Evolutionary conservation across 2,888 invertebrate genomes (phyloP).

Genomic region (Euplexia lucipara): DNA sequence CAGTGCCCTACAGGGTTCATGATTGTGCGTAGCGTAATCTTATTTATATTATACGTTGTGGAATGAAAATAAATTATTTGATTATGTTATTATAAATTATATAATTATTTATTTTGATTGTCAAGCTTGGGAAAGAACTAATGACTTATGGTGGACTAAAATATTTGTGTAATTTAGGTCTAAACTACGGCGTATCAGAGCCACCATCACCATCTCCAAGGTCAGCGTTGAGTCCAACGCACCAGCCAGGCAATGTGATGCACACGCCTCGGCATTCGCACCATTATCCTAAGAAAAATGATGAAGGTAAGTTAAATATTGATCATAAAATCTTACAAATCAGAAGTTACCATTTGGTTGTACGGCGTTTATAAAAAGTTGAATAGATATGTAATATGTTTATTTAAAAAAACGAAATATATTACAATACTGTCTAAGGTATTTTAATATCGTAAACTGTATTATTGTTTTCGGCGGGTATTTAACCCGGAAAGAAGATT

Average conservation of each 20-base stretch:
- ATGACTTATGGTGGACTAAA: background rate
- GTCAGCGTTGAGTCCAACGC: constrained; percentile 88
- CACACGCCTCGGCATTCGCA: constrained; percentile 91
- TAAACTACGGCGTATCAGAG: constrained; percentile 88
- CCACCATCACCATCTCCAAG: constrained; percentile 89
- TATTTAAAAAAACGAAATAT: too few species aligned
- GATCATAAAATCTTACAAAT: background rate
- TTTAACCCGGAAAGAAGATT: background rate
- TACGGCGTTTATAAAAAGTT: background rate
- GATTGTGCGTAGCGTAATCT: too few species aligned
- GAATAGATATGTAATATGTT: background rate
- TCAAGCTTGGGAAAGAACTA: background rate
- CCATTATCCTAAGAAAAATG: constrained; percentile 93
- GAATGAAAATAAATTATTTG: too few species aligned
- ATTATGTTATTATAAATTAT: too few species aligned
- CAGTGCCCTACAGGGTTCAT: too few species aligned
- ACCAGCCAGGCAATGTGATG: constrained; percentile 85
- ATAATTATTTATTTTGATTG: background rate
- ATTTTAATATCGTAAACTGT: background rate
- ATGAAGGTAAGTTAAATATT: constrained; percentile 89
- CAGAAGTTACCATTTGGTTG: background rate
- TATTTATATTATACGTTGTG: too few species aligned
- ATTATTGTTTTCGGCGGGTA: background rate
- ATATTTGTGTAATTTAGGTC: constrained; percentile 71
- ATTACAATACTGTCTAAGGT: background rate